Evolutionary conservation across 2,888 invertebrate genomes (phyloP).

Genomic region (Callinectes sapidus): DNA sequence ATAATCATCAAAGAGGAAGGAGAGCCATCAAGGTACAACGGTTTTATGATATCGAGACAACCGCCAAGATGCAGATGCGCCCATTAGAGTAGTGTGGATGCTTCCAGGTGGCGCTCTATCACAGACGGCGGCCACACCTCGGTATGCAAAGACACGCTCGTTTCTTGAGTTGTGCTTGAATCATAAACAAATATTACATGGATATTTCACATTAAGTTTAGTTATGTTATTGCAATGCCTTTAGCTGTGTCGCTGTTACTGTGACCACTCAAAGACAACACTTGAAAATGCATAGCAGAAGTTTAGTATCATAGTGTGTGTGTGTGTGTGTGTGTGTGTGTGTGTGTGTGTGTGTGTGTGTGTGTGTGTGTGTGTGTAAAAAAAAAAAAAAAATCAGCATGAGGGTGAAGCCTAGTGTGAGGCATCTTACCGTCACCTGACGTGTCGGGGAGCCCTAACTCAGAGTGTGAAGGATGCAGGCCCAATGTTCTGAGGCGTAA

Average conservation of each 20-base stretch:
- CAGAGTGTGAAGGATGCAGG: constrained; percentile 10
- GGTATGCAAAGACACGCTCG: neutral
- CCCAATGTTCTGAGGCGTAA: constrained; percentile 35
- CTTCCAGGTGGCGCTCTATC: neutral
- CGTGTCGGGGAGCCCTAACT: constrained; percentile 39
- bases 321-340: neutral
- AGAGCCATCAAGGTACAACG: neutral
- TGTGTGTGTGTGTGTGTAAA: constrained; percentile 33
- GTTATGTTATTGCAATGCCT: neutral
- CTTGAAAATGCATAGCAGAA: too few relatives aligned
- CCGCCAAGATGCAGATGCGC: neutral
- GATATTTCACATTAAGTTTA: neutral
- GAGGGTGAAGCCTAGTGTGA: neutral
- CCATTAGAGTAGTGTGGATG: neutral
- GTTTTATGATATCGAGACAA: neutral
- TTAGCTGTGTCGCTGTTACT: neutral
- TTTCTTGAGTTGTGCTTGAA: neutral
- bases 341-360: constrained; percentile 37
- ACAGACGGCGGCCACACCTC: neutral
- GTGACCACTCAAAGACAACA: neutral
- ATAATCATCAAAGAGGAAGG: neutral
- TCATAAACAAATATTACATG: neutral
- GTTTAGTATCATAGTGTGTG: too few relatives aligned
- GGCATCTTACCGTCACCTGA: constrained; percentile 33
- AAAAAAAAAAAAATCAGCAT: neutral